Evolutionary conservation across 2,888 invertebrate genomes (phyloP).

Genomic region (Timandra comae): DNA sequence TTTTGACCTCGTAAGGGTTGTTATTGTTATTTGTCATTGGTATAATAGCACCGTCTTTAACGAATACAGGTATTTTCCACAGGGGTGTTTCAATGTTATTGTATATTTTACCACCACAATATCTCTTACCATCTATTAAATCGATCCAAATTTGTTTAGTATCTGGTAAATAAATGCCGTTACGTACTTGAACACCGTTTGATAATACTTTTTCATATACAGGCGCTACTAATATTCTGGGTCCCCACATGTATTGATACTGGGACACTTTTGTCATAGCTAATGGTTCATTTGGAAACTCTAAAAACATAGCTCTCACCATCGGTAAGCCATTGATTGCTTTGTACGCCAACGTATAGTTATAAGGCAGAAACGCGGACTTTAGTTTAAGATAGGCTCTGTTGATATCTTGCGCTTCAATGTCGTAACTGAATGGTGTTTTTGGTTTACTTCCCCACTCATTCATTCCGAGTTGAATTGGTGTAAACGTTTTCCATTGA

Average conservation of each 20-base stretch:
- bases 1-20: constrained; percentile 51
- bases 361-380: constrained; percentile 62
- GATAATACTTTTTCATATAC: constrained; percentile 36
- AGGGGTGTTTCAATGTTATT: constrained; percentile 49
- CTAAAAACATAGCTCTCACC: constrained; percentile 65
- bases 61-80: constrained; percentile 63
- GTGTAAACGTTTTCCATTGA: constrained; percentile 69
- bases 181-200: constrained; percentile 31
- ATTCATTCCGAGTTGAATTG: constrained; percentile 66
- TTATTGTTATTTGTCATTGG: constrained; percentile 62
- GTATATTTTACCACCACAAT: constrained; percentile 57
- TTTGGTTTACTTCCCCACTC: constrained; percentile 61
- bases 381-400: constrained; percentile 66
- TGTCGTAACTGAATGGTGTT: constrained; percentile 57
- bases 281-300: constrained; percentile 46
- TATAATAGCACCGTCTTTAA: constrained; percentile 61
- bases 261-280: constrained; percentile 56
- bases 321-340: constrained; percentile 53
- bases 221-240: constrained; percentile 60
- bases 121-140: constrained; percentile 57
- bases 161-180: constrained; percentile 54
- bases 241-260: constrained; percentile 70
- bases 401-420: constrained; percentile 49
- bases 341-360: constrained; percentile 55
- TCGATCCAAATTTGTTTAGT: constrained; percentile 58